Evolutionary conservation across 2,888 invertebrate genomes (phyloP).

Genomic region (Plagiodera versicolora): DNA sequence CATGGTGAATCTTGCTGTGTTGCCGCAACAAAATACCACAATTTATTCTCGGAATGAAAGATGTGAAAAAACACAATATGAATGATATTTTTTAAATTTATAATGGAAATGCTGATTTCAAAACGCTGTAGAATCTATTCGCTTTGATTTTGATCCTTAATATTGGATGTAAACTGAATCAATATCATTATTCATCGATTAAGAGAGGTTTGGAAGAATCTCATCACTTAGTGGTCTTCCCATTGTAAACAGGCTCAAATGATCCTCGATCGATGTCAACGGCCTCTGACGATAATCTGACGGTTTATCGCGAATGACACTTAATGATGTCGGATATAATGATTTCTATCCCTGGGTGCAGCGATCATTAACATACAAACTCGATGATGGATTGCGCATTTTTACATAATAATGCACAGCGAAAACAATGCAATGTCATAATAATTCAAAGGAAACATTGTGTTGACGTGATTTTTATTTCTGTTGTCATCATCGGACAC

Average conservation of each 20-base stretch:
- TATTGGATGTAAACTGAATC: too few species aligned
- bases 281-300: slow-evolving; percentile 21
- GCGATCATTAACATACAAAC: slow-evolving; percentile 15
- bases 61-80: too few species aligned
- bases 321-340: slow-evolving; percentile 7
- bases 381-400: slow-evolving; percentile 11
- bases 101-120: too few species aligned
- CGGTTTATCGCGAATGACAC: slow-evolving; percentile 20
- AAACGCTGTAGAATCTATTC: too few species aligned
- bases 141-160: too few species aligned
- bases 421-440: slow-evolving; percentile 16
- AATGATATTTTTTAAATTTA: too few species aligned
- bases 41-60: too few species aligned
- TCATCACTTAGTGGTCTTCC: too few species aligned
- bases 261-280: slow-evolving; percentile 16
- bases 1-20: too few species aligned
- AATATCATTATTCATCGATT: too few species aligned
- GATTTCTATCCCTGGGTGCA: slow-evolving; percentile 15
- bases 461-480: neutral
- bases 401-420: slow-evolving; percentile 15
- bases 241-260: neutral
- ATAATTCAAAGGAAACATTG: slow-evolving; percentile 5
- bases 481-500: neutral
- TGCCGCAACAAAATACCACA: too few species aligned
- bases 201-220: too few species aligned